Conservation (phyloP, 2,888 invertebrate genomes). For the Cybosia mesomella region DNA sequence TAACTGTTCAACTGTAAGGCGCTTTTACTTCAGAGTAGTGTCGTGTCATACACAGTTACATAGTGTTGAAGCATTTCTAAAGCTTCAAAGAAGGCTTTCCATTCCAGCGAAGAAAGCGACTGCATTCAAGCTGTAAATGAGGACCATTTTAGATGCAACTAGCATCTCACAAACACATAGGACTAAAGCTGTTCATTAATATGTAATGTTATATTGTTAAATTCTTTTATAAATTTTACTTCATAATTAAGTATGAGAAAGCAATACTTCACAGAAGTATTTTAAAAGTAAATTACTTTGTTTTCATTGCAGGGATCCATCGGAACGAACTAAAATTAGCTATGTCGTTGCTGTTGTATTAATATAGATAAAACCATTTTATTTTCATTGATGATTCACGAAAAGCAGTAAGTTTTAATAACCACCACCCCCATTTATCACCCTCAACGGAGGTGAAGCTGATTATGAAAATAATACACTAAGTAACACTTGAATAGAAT, state of each 20-base stretch:
- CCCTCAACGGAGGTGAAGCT: no score
- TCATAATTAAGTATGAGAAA: not conserved
- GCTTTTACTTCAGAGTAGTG: slow-evolving; percentile 32
- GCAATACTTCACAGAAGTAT: not conserved
- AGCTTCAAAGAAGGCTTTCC: slow-evolving; percentile 74
- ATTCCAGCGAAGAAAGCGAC: slow-evolving; percentile 73
- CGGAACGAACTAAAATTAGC: not conserved
- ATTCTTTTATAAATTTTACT: not conserved
- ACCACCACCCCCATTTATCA: no score
- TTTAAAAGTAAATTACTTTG: not conserved
- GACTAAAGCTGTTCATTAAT: slow-evolving; percentile 32
- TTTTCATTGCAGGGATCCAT: not conserved
- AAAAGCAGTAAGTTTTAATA: not conserved
- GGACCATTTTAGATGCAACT: slow-evolving; percentile 56
- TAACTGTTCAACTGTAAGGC: slow-evolving; percentile 20
- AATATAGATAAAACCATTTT: not conserved
- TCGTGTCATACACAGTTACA: slow-evolving; percentile 36
- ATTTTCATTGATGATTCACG: not conserved
- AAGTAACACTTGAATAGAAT: no score
- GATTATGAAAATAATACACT: not conserved
- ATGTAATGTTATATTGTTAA: slow-evolving; percentile 23
- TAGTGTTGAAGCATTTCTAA: slow-evolving; percentile 51
- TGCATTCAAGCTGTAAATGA: slow-evolving; percentile 80
- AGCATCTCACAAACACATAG: slow-evolving; percentile 25
- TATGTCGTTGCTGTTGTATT: not conserved